phyloP scores from a whole-genome alignment of 2,888 invertebrate species.

The Encarsia formosa region DNA sequence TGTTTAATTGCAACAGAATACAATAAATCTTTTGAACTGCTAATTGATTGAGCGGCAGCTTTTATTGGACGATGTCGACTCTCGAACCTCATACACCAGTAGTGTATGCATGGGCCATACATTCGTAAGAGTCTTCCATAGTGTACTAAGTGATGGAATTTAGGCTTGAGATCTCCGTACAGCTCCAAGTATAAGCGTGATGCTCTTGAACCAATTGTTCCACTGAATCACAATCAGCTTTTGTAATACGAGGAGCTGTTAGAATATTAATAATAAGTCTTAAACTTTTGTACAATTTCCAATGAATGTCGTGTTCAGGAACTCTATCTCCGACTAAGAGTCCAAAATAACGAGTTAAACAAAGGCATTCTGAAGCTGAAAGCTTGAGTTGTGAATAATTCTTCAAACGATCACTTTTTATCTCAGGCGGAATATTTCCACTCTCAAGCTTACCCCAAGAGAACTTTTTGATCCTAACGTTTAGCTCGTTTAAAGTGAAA shows the following conservation, averaged over 20 bases:
- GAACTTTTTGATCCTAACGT: conserved; percentile 13
- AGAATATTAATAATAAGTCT: conserved; percentile 20
- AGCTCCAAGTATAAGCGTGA: conserved; percentile 10
- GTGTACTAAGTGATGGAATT: conserved; percentile 16
- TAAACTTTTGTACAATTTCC: conserved; percentile 19
- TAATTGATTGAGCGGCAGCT: neutral
- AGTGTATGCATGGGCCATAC: conserved; percentile 16
- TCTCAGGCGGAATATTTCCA: conserved; percentile 15
- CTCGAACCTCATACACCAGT: conserved; percentile 17
- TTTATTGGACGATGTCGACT: neutral
- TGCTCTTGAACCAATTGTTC: conserved; percentile 1
- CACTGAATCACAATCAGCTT: conserved; percentile 7
- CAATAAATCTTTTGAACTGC: conserved; percentile 1
- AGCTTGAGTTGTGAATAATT: conserved; percentile 9
- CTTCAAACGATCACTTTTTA: conserved; percentile 4
- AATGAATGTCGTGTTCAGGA: conserved; percentile 16
- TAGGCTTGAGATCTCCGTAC: conserved; percentile 12
- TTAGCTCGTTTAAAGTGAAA: conserved; percentile 12
- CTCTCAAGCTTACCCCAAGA: conserved; percentile 11
- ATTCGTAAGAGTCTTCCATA: conserved; percentile 7
- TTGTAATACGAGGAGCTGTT: conserved; percentile 17
- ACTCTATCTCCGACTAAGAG: conserved; percentile 17
- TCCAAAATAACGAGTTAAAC: conserved; percentile 16
- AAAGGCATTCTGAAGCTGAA: conserved; percentile 14
- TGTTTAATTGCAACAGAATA: conserved; percentile 1